These are phyloP conservation scores for Lasioglossum figueresi DNA, from an alignment of 2,888 invertebrate genomes.

Conservation along the genomic window DNA sequence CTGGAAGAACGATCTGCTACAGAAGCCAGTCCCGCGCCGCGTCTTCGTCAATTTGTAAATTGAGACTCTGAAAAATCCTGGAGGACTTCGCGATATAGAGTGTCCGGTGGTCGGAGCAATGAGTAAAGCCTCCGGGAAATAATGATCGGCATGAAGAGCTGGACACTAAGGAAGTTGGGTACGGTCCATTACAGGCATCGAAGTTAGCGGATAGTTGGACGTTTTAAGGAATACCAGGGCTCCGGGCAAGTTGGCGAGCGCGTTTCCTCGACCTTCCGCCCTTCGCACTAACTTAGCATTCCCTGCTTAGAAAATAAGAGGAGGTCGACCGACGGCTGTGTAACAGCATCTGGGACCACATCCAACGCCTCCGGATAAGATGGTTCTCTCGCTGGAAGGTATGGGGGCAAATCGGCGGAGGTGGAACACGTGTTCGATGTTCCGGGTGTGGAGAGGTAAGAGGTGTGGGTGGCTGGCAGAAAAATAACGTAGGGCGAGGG, in stretches of 20 bases:
- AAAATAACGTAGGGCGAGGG: slow-evolving; percentile 77
- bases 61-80: not conserved
- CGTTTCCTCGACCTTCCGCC: slow-evolving; percentile 33
- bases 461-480: slow-evolving; percentile 74
- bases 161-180: not conserved
- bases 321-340: slow-evolving; percentile 75
- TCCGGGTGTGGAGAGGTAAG: slow-evolving; percentile 62
- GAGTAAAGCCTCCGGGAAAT: not conserved
- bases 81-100: not conserved
- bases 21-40: no score
- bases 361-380: slow-evolving; percentile 71
- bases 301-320: slow-evolving; percentile 69
- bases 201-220: slow-evolving; percentile 4
- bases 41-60: not conserved
- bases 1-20: no score
- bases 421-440: slow-evolving; percentile 83
- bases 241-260: not conserved
- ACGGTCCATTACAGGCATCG: slow-evolving; percentile 6
- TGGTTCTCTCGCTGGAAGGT: slow-evolving; percentile 35
- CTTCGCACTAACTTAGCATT: slow-evolving; percentile 62
- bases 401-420: slow-evolving; percentile 79
- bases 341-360: slow-evolving; percentile 81
- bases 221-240: slow-evolving; percentile 10
- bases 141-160: not conserved
- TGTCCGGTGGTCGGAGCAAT: not conserved